A percentile compares a stretch with the other conserved stretches of the same genome.
phyloP scores from a whole-genome alignment of 2,888 invertebrate species.

The Linnaemya tessellans region DNA sequence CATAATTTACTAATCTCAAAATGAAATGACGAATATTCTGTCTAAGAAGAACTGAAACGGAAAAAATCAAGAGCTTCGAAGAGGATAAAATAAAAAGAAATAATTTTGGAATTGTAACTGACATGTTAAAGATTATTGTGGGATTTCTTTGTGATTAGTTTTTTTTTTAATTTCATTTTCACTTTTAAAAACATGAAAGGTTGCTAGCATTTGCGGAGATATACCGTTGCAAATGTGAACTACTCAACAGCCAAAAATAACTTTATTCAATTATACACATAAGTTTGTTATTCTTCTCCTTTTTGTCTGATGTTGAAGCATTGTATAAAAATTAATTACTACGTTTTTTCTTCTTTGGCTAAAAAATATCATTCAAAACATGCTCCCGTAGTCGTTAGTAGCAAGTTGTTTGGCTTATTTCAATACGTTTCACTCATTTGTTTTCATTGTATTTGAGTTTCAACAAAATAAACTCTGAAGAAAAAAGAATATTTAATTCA shows the following conservation, averaged over 20 bases:
- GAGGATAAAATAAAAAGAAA: constrained; percentile 22
- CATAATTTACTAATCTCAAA: constrained; percentile 56
- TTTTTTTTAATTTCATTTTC: not conserved
- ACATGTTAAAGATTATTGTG: constrained; percentile 55
- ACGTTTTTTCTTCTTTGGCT: not conserved
- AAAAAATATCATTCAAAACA: constrained; percentile 9
- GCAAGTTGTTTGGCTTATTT: constrained; percentile 1
- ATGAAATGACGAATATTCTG: constrained; percentile 59
- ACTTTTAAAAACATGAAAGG: constrained; percentile 14
- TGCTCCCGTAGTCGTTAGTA: not conserved
- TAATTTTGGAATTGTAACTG: constrained; percentile 53
- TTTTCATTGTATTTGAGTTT: constrained; percentile 3
- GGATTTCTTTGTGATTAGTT: constrained; percentile 15
- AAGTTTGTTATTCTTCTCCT: constrained; percentile 9
- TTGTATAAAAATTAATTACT: constrained; percentile 25
- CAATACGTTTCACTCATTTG: not conserved
- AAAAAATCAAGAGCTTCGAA: constrained; percentile 8
- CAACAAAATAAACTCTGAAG: constrained; percentile 4
- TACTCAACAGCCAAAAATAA: constrained; percentile 37
- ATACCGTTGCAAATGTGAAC: constrained; percentile 18
- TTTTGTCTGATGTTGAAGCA: constrained; percentile 14
- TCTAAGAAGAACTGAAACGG: constrained; percentile 6
- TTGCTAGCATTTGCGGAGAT: constrained; percentile 20
- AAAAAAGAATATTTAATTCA: not conserved
- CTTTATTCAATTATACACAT: constrained; percentile 39